Percentiles rank a stretch among this genome's conserved stretches.
Conservation (phyloP, 2,797 vertebrate species). For the Falco rusticolus region DNA sequence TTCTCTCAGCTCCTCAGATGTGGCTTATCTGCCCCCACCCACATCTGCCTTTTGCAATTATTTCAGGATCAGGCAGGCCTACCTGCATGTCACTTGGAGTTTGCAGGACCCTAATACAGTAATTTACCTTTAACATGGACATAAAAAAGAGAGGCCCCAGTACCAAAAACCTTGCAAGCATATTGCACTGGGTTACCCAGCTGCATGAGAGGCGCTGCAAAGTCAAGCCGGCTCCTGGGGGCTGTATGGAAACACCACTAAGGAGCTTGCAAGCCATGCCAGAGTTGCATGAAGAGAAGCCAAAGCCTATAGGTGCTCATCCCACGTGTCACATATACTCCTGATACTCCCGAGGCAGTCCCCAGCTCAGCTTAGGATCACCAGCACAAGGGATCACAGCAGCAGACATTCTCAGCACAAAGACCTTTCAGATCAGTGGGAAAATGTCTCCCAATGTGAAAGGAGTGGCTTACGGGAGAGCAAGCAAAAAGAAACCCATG, state of each 20-base stretch:
- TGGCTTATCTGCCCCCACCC: neutral
- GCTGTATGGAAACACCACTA: neutral
- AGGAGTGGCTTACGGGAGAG: neutral
- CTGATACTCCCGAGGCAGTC: fast-evolving
- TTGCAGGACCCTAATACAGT: neutral
- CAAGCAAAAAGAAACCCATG: neutral
- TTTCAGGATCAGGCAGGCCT: neutral
- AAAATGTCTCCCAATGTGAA: fast-evolving
- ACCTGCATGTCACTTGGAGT: neutral
- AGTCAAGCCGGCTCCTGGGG: neutral
- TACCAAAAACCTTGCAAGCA: neutral
- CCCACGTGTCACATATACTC: neutral
- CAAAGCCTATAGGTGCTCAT: neutral
- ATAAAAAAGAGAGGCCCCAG: neutral
- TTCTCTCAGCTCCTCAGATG: conserved; percentile 25
- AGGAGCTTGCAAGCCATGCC: neutral
- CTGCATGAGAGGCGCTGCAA: fast-evolving
- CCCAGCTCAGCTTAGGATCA: neutral
- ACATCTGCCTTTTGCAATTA: neutral
- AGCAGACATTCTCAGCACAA: neutral
- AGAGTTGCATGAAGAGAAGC: neutral
- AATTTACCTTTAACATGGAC: neutral
- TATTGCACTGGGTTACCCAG: neutral
- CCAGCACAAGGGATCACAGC: neutral
- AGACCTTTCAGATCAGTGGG: neutral